Evolutionary conservation across 2,113 vertebrate species (phyloP), one percentile per base, ranked within the genome.

Genomic region (Osmerus eperlanus): DNA sequence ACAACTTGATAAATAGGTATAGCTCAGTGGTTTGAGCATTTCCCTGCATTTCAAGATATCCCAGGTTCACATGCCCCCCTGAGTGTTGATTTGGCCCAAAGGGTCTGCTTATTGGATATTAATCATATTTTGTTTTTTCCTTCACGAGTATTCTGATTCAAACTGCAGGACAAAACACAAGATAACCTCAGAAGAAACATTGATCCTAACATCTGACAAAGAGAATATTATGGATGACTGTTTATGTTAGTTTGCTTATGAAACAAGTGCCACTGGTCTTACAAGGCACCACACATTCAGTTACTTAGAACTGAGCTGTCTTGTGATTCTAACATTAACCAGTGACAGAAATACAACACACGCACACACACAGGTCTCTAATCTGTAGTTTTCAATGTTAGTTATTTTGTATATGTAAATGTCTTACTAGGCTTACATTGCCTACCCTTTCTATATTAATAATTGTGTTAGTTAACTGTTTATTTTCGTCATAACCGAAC

Each of bases 221-320:
- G 51, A 12, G 68, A 60, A 76, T 80, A 65, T 85, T 79, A 85
- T 70, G 32, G 72, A 84, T 78, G 85, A 70, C 70, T 76, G 76
- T 80, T 85, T 78, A 68, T 67, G 85, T 68, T 19, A 29, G 65
- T 65, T 67, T 86, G 80, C 82, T 87, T 89, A 85, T 86, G 85
- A 82, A 91, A 91, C 87, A 89, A 86, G 72, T 73, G 84, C 68
- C 12, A 72, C 79, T 90, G 86, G 84, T 64, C 71, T 83, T 74
- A 78, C 16, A 7, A 68, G 67, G 53, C 71, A 51, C 60, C 65
- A 81, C 64, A 62, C 64, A 60, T 72, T 56, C 70, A 68, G 29
- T 3, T 36, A 71, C 71, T 59, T 64, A 69, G 75, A 25, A 65
- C 67, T 54, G 55, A 58, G 66, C 67, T 64, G 71, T 23, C 29